phyloP scores from a whole-genome alignment of 1,140 invertebrate species.

The Paralvinella palmiformis region DNA sequence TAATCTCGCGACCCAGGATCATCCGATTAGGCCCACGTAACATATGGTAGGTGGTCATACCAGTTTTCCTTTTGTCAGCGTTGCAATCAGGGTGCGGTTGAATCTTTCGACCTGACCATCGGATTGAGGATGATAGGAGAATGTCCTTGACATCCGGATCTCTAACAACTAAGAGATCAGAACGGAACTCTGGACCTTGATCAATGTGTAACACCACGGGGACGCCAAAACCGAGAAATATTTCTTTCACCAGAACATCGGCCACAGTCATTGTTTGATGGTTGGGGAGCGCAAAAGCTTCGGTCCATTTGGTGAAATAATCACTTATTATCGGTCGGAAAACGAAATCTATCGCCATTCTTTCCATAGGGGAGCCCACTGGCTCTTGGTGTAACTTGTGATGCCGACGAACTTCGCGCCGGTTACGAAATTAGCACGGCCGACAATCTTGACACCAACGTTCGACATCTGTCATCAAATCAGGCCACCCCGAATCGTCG shows the following conservation, averaged over 20 bases:
- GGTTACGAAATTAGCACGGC: not conserved
- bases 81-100: constrained; percentile 3
- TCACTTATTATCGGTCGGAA: constrained; percentile 29
- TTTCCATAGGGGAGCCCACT: constrained; percentile 16
- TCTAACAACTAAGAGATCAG: constrained; percentile 13
- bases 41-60: constrained; percentile 22
- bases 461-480: not conserved
- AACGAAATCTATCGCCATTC: constrained; percentile 13
- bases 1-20: constrained; percentile 25
- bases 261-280: constrained; percentile 43
- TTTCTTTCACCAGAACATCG: constrained; percentile 34
- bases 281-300: constrained; percentile 41
- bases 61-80: constrained; percentile 25
- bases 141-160: constrained; percentile 20
- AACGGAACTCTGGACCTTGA: constrained; percentile 31
- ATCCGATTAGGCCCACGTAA: constrained; percentile 25
- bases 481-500: not conserved
- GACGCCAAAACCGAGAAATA: constrained; percentile 40
- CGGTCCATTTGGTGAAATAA: constrained; percentile 47
- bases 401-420: not conserved
- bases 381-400: not conserved
- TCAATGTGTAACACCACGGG: constrained; percentile 40
- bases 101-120: constrained; percentile 23
- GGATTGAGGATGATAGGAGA: constrained; percentile 24
- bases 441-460: constrained; percentile 4